A percentile compares a stretch with the other conserved stretches of the same genome.
Conservation (phyloP, 2,888 invertebrate genomes). For the Pterobdella sp. region DNA sequence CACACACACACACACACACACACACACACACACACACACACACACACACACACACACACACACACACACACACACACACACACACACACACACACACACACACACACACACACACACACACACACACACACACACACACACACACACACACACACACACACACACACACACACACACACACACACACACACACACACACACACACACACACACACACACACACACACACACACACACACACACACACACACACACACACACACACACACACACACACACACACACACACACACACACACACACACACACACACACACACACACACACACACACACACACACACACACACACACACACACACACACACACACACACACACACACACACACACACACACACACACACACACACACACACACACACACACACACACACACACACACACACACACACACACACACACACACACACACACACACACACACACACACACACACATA, state of each 20-base stretch:
- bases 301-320: slow-evolving; percentile 34
- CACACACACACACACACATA: slow-evolving; percentile 25
- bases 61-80: slow-evolving; percentile 16
- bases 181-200: slow-evolving; percentile 16
- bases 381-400: slow-evolving; percentile 32
- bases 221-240: slow-evolving; percentile 30
- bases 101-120: slow-evolving; percentile 16
- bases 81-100: slow-evolving; percentile 16
- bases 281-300: slow-evolving; percentile 33
- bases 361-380: slow-evolving; percentile 31
- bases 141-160: slow-evolving; percentile 16
- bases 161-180: slow-evolving; percentile 14
- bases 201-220: slow-evolving; percentile 22
- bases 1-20: slow-evolving; percentile 9
- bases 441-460: slow-evolving; percentile 24
- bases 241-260: slow-evolving; percentile 29
- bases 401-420: slow-evolving; percentile 32
- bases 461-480: slow-evolving; percentile 22
- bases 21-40: slow-evolving; percentile 16
- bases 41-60: slow-evolving; percentile 16
- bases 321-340: slow-evolving; percentile 31
- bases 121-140: slow-evolving; percentile 16
- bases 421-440: slow-evolving; percentile 31
- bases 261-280: slow-evolving; percentile 30
- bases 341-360: slow-evolving; percentile 32